Base-by-base conservation (phyloP, 1,140 invertebrate genomes). In the Pseudachorutes palmiensis region DNA sequence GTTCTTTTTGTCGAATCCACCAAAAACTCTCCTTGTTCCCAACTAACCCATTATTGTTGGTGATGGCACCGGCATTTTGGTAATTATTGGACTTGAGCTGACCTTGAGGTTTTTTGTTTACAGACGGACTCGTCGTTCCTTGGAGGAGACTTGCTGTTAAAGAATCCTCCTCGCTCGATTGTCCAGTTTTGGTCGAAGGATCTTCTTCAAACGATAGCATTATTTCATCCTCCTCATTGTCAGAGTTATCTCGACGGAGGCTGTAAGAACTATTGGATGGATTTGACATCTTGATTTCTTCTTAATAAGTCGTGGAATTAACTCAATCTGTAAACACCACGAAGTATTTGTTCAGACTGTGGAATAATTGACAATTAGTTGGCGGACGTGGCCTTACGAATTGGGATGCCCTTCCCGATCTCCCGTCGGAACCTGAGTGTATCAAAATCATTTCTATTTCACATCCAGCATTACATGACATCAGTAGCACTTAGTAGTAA, bases 101-200 rank as follows among this genome's bases (percentile, higher is more conserved):
- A 33, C 55, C 51, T 55, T 55, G 51, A 55, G 14, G 24, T 55
- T 55, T 55, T 55, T 55, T 55, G 36, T 45, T n/a, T n/a, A n/a
- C 36, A 55, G 51, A 12, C 24, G 14, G 51, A 14, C 51, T 24
- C n/a, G 60, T 36, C 28, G 19, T 29, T n/a, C 41, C 55, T 36
- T 62, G 31, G 24, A 33, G 30, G 12, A 41, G 24, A 45, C 36
- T 41, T 45, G 29, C 36, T 30, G 16, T 62, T 36, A 55, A 5
- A 5, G 51, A 68, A 45, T 64, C 22, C 41, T 36, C 28, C 45
- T 45, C n/a, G 51, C 48, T 28, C 31, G 65, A 66, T 60, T 66
- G n/a, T 28, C 65, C 65, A 41, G 41, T 61, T 14, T 24, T 16
- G 24, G 32, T 28, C 5, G 28, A 61, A 41, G 24, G 32, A 19